Evolutionary conservation across 2,888 invertebrate genomes (phyloP), one percentile per base, ranked within the genome.

Genomic region (Malthinus flaveolus): DNA sequence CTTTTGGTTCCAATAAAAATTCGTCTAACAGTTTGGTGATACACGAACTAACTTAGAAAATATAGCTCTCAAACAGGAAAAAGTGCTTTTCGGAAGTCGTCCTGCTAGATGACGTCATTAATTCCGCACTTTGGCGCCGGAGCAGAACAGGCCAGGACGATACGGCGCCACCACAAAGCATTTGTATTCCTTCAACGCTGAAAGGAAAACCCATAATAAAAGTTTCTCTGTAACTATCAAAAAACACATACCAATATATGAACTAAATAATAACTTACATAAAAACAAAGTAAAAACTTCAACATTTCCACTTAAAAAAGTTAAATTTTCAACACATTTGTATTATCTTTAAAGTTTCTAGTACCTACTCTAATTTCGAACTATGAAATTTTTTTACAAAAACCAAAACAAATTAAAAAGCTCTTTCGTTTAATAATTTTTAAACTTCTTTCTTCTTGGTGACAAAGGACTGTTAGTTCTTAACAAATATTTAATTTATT

Each of bases 41-140:
- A 59, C 58, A 59, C 53, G 46, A 49, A 59, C 49, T 59, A 59
- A 59, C 58, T 59, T 54, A 53, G 36, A 59, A 42, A 59, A 59
- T 59, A 59, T 59, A 45, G 49, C 58, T 49, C 36, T 53, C 49
- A 59, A 59, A 59, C 58, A 59, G 57, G 55, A 61, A 59, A 63
- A 69, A 68, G 67, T 64, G 68, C 65, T 70, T 72, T 74, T 71
- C 73, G 73, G 73, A 72, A 73, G 73, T 73, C 72, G 70, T 71
- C 71, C 68, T 67, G 68, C 66, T 69, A 70, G 72, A 73, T 74
- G 74, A 74, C 74, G 73, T 74, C 73, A 74, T 74, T 73, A 74
- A 71, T 70, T 56, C 62, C 62, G 70, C 53, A 68, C 66, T 66
- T 69, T 71, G 74, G 73, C 73, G 72, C 73, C 72, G 66, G 63